Percentiles rank a stretch among this genome's conserved stretches.
phyloP scores from a whole-genome alignment of 2,797 vertebrate genomes.

The Synaphobranchus kaupii region DNA sequence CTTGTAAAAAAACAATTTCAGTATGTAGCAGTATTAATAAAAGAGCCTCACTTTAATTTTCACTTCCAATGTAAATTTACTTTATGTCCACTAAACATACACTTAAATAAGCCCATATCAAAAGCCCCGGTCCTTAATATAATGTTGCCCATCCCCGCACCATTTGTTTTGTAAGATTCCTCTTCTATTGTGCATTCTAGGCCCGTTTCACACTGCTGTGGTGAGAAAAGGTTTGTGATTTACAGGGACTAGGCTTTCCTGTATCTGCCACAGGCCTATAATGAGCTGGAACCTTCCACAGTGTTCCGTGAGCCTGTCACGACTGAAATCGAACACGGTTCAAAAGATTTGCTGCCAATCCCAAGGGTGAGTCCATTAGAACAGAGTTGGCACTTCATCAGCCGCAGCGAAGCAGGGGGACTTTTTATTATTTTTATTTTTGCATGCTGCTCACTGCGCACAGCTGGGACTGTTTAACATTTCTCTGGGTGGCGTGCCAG shows the following conservation, averaged over 20 bases:
- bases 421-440: neutral
- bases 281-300: neutral
- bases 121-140: constrained; percentile 2
- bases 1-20: neutral
- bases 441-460: neutral
- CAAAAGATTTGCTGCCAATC: constrained; percentile 21
- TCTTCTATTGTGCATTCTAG: neutral
- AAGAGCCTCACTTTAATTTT: neutral
- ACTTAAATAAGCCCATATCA: neutral
- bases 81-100: neutral
- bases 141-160: neutral
- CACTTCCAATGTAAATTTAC: neutral
- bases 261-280: neutral
- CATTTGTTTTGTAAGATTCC: neutral
- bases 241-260: neutral
- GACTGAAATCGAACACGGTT: constrained; percentile 25
- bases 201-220: neutral
- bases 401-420: constrained; percentile 22
- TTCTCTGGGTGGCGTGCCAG: neutral
- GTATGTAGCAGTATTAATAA: neutral
- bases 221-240: neutral
- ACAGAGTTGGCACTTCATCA: constrained; percentile 24
- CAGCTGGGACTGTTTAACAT: neutral
- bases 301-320: constrained; percentile 20
- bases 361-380: constrained; percentile 27